Conservation (phyloP, 2,113 vertebrate genomes). For the Entelurus aequoreus region DNA sequence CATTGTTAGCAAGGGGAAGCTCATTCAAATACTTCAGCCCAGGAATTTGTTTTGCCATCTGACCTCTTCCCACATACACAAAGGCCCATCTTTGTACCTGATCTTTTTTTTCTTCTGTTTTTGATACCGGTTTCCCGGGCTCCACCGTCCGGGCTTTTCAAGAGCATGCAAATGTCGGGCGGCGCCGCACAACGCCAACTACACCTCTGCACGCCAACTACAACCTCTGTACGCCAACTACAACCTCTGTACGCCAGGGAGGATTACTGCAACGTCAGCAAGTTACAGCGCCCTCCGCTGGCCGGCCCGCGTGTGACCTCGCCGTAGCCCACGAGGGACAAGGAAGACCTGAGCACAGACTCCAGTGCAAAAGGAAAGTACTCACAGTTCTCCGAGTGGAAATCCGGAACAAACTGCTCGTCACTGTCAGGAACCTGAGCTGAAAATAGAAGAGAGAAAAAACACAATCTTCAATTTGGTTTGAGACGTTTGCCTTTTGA, state of each 20-base stretch:
- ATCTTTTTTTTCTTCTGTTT: slow-evolving; percentile 9
- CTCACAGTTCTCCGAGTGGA: slow-evolving; percentile 96
- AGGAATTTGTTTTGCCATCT: slow-evolving; percentile 74
- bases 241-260: too few relatives aligned
- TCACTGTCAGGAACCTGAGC: slow-evolving; percentile 98
- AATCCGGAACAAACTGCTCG: slow-evolving; percentile 97
- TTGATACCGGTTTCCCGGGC: slow-evolving; percentile 71
- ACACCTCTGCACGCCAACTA: background rate
- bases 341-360: background rate
- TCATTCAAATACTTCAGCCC: slow-evolving; percentile 65
- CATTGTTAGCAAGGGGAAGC: slow-evolving; percentile 70
- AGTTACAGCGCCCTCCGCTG: slow-evolving; percentile 40
- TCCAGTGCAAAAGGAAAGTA: slow-evolving; percentile 45
- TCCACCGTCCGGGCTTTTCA: slow-evolving; percentile 66
- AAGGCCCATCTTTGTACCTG: slow-evolving; percentile 69
- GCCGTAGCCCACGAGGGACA: background rate
- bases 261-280: slow-evolving; percentile 44
- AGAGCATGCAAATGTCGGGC: slow-evolving; percentile 68
- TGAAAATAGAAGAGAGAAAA: slow-evolving; percentile 60
- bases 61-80: slow-evolving; percentile 67
- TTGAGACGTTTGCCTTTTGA: too few relatives aligned
- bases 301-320: slow-evolving; percentile 25
- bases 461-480: background rate
- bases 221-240: too few relatives aligned
- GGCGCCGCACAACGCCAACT: slow-evolving; percentile 21